These are phyloP conservation scores for Myrmophylax atrothorax DNA, from an alignment of 2,113 vertebrate species.

Conservation along the genomic window DNA sequence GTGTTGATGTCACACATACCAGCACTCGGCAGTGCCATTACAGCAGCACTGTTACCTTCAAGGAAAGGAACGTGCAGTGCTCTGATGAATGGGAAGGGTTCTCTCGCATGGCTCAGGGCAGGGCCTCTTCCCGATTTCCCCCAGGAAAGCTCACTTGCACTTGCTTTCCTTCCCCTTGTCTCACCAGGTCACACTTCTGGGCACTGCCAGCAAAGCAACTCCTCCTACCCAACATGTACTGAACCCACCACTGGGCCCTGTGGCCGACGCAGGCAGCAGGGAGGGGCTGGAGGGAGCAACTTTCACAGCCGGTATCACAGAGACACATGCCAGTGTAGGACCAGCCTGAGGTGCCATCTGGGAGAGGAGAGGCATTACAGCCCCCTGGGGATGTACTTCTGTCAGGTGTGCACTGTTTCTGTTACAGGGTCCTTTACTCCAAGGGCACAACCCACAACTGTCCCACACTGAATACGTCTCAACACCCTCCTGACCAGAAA, in stretches of 20 bases:
- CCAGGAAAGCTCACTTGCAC: background rate
- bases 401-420: background rate
- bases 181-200: background rate
- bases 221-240: rapidly evolving
- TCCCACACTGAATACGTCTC: background rate
- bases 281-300: background rate
- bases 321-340: background rate
- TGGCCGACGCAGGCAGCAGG: rapidly evolving
- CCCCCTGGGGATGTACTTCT: background rate
- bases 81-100: slow-evolving; percentile 1
- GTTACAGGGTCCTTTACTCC: background rate
- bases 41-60: background rate
- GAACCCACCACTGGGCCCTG: rapidly evolving
- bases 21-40: slow-evolving; percentile 4
- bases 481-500: background rate
- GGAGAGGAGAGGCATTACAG: background rate
- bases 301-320: background rate
- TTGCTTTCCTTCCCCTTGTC: background rate
- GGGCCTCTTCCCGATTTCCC: background rate
- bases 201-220: background rate
- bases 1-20: slow-evolving; percentile 70
- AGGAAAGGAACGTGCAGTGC: slow-evolving; percentile 54
- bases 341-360: background rate
- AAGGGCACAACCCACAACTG: background rate
- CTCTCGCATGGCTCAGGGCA: background rate